Evolutionary conservation across 1,140 invertebrate genomes (phyloP).

Genomic region (Brachionus koreanus): DNA sequence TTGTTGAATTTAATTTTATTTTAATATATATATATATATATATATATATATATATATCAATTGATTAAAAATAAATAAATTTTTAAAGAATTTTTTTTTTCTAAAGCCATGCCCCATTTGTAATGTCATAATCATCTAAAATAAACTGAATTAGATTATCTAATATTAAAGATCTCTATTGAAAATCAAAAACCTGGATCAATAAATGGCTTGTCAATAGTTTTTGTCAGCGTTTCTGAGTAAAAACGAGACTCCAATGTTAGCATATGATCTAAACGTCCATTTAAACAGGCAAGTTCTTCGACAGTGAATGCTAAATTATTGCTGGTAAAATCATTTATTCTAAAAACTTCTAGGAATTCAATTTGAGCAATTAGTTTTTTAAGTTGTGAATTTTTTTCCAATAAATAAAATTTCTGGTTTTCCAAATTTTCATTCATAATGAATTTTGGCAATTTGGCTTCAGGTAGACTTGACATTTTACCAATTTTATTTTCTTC

Average conservation of each 20-base stretch:
- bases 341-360: neutral
- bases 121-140: slow-evolving; percentile 19
- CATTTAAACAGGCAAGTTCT: neutral
- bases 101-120: neutral
- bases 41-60: no score
- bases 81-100: neutral
- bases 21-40: slow-evolving; percentile 9
- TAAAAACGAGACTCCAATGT: neutral
- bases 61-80: neutral
- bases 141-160: neutral
- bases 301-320: slow-evolving; percentile 5
- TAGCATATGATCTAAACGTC: neutral
- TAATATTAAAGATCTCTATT: neutral
- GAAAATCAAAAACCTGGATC: neutral
- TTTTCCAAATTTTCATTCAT: slow-evolving; percentile 30
- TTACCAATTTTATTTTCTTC: neutral
- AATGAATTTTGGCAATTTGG: neutral
- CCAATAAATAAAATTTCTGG: neutral
- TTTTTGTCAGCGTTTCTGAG: neutral
- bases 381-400: neutral
- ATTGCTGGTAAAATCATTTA: neutral
- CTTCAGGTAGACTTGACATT: neutral
- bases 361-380: neutral
- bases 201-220: slow-evolving; percentile 4
- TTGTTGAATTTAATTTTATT: neutral